These are phyloP conservation scores for Sarcophaga bullata DNA, from an alignment of 1,140 invertebrate species.

Conservation along the genomic window DNA sequence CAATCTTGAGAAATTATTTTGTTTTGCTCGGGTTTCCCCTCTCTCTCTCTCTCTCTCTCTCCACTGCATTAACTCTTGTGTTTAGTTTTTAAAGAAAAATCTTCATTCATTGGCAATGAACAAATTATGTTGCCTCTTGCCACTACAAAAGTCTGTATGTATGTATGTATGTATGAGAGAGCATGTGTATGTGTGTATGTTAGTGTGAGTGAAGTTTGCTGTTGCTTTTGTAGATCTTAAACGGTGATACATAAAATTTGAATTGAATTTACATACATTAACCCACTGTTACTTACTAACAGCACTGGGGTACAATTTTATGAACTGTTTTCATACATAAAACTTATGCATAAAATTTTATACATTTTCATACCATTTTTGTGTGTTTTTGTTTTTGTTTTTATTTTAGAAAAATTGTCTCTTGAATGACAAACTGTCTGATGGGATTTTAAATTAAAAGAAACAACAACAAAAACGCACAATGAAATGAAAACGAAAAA, in stretches of 20 bases:
- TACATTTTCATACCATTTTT: no score
- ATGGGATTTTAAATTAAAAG: no score
- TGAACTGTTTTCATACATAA: conserved; percentile 2
- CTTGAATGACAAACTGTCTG: no score
- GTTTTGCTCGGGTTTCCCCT: conserved; percentile 1
- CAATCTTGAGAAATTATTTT: neutral
- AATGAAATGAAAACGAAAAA: neutral
- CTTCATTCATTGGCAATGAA: conserved; percentile 25
- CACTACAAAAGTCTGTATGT: neutral
- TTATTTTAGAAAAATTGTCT: no score
- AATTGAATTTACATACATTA: conserved; percentile 38
- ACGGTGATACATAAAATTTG: conserved; percentile 41
- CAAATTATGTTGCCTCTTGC: conserved; percentile 31
- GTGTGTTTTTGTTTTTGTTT: no score
- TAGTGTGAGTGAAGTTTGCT: neutral
- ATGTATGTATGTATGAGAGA: neutral
- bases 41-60: neutral
- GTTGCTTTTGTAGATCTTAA: conserved; percentile 31
- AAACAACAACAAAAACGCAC: no score
- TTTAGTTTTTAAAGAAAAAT: neutral
- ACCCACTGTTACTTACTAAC: conserved; percentile 25
- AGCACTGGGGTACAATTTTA: neutral
- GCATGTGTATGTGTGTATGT: conserved; percentile 5
- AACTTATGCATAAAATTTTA: neutral
- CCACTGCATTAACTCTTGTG: neutral